phyloP scores from a whole-genome alignment of 2,113 vertebrate genomes.

The Xiphophorus hellerii region DNA sequence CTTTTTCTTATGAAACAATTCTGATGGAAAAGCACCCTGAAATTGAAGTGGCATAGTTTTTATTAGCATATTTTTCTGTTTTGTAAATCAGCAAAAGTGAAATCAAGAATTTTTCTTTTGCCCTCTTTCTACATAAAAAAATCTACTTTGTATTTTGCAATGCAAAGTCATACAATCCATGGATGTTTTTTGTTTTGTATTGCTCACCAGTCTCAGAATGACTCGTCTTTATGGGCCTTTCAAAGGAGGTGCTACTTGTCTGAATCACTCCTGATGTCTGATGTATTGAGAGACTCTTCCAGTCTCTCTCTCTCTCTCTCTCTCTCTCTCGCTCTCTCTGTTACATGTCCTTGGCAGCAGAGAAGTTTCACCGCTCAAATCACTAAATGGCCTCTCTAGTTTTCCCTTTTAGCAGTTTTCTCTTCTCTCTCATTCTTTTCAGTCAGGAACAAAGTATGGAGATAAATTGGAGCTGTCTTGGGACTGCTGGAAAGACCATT shows the following conservation, averaged over 20 bases:
- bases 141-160: not conserved
- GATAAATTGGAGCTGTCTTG: slow-evolving; percentile 83
- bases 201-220: slow-evolving; percentile 47
- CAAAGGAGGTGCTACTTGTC: slow-evolving; percentile 61
- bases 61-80: not conserved
- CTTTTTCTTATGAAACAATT: slow-evolving; percentile 36
- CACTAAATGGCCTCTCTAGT: slow-evolving; percentile 74
- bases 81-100: not conserved
- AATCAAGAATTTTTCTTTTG: not conserved
- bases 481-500: slow-evolving; percentile 66
- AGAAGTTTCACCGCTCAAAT: slow-evolving; percentile 79
- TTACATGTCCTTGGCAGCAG: slow-evolving; percentile 84
- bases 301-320: slow-evolving; percentile 64
- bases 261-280: slow-evolving; percentile 71
- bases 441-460: slow-evolving; percentile 77
- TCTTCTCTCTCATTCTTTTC: slow-evolving; percentile 66
- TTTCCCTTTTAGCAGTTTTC: slow-evolving; percentile 70
- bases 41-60: not conserved
- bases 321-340: slow-evolving; percentile 75
- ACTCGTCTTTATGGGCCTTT: slow-evolving; percentile 58
- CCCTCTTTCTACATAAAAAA: not conserved
- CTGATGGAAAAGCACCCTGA: not conserved
- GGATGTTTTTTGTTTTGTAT: slow-evolving; percentile 33
- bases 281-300: slow-evolving; percentile 76
- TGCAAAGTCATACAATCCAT: slow-evolving; percentile 6